Percentiles rank a stretch among this genome's conserved stretches.
These are phyloP conservation scores for Platynereis dumerilii DNA, from an alignment of 2,888 invertebrate species.

Conservation along the genomic window DNA sequence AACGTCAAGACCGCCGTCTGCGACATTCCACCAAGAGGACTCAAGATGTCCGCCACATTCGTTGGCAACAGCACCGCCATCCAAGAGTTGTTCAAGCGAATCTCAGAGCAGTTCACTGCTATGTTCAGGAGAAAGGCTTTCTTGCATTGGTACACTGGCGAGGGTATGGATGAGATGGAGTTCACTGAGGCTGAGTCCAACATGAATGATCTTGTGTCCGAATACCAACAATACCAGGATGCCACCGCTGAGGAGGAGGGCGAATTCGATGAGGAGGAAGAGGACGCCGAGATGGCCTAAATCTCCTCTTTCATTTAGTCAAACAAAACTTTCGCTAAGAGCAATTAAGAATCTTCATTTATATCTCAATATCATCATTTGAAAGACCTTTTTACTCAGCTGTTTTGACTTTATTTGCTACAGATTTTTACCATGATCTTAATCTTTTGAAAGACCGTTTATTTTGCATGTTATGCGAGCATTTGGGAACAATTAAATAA, in stretches of 20 bases:
- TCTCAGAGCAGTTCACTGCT: conserved; percentile 25
- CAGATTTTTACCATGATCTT: no score
- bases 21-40: conserved; percentile 24
- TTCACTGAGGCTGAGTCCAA: conserved; percentile 24
- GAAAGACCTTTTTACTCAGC: no score
- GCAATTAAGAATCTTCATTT: no score
- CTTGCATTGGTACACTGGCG: conserved; percentile 25
- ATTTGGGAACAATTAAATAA: no score
- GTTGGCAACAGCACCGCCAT: conserved; percentile 24
- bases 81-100: conserved; percentile 26
- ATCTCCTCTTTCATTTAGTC: no score
- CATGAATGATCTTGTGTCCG: conserved; percentile 24
- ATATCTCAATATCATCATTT: no score
- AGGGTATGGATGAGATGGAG: conserved; percentile 27
- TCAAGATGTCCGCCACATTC: conserved; percentile 23
- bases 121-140: conserved; percentile 24
- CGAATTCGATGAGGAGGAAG: conserved; percentile 44
- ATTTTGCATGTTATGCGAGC: no score
- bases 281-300: conserved; percentile 26
- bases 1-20: conserved; percentile 23
- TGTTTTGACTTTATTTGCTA: no score
- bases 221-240: conserved; percentile 25
- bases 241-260: conserved; percentile 26
- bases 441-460: no score
- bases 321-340: no score